Base-by-base conservation (phyloP, 2,113 vertebrate genomes). In the Polypterus senegalus region DNA sequence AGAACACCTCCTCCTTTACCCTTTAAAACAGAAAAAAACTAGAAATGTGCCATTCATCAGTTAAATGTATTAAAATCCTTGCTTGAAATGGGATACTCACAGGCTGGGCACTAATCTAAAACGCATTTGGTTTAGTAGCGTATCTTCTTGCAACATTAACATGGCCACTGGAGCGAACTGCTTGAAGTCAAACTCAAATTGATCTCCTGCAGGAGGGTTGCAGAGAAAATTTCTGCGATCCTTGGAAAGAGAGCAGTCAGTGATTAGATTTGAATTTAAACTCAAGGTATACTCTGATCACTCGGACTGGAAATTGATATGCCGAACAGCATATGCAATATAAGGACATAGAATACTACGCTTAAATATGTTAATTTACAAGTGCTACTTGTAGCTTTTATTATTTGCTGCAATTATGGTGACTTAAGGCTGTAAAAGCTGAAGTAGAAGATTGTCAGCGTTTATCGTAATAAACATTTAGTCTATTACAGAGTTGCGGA, bases 1-100 rank as follows among this genome's bases (percentile, higher is more conserved):
- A 66, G 54, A 66, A 66, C n/a, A 54, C 51, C n/a, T 66, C 65
- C 46, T 66, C 65, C 46, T 66, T 66, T 46, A 66, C 54, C 3
- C 65, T 66, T 52, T 9, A 49, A 49, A 47, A 47, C 47, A 27
- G 45, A 9, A 55, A 7, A 27, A 27, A 27, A 27, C 27, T 27
- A 27, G 27, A 27, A 27, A n/a, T n/a, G 5, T 5, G 27, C 53
- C 7, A 8, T 10, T 7, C 7, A 7, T 8, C 51, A 53, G 51
- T 51, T 11, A 27, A 54, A 5, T 45, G 8, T 4, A 62, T 47
- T 47, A 55, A 3, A 55, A 27, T 27, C 27, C 6, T 51, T 6
- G 49, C 9, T 6, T 51, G 49, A 6, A 51, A 9, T 51, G 6
- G 49, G 8, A 10, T 48, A 61, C 65, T 61, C 49, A 66, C 65